phyloP scores from a whole-genome alignment of 2,888 invertebrate species.

The Zaprionus bogoriensis region DNA sequence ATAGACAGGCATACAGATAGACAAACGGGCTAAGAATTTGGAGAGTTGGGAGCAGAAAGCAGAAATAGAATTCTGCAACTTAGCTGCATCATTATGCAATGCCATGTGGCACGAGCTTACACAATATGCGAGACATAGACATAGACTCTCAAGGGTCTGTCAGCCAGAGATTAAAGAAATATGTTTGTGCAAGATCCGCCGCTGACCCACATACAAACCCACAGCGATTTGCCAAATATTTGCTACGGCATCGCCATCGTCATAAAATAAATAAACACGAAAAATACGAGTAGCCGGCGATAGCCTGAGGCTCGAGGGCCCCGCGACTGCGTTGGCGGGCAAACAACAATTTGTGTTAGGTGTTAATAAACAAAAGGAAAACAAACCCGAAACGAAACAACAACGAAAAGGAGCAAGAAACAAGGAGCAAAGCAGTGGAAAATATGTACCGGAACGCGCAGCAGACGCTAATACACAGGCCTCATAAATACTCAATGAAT shows the following conservation, averaged over 20 bases:
- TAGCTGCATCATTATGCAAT: constrained; percentile 49
- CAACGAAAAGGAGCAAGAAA: constrained; percentile 13
- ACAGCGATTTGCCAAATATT: constrained; percentile 37
- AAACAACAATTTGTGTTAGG: constrained; percentile 29
- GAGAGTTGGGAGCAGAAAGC: not conserved
- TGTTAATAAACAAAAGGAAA: constrained; percentile 35
- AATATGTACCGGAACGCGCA: constrained; percentile 16
- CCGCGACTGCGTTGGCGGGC: constrained; percentile 1
- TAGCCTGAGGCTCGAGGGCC: not conserved
- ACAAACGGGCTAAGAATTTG: too few relatives aligned
- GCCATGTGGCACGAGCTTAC: constrained; percentile 46
- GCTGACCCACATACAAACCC: constrained; percentile 25
- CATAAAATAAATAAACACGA: constrained; percentile 24
- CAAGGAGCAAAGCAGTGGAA: constrained; percentile 13
- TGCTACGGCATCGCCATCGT: constrained; percentile 11
- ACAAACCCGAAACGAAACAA: constrained; percentile 1
- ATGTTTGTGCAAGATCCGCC: constrained; percentile 1
- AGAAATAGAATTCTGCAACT: not conserved
- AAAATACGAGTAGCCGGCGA: not conserved
- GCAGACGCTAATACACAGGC: constrained; percentile 21
- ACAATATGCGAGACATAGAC: constrained; percentile 8
- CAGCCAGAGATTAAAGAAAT: constrained; percentile 41
- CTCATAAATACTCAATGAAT: constrained; percentile 46
- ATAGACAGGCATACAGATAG: not conserved
- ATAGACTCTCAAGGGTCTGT: constrained; percentile 29